These are phyloP conservation scores for Eupsittula cactorum DNA, from an alignment of 2,113 vertebrate genomes.

Conservation along the genomic window DNA sequence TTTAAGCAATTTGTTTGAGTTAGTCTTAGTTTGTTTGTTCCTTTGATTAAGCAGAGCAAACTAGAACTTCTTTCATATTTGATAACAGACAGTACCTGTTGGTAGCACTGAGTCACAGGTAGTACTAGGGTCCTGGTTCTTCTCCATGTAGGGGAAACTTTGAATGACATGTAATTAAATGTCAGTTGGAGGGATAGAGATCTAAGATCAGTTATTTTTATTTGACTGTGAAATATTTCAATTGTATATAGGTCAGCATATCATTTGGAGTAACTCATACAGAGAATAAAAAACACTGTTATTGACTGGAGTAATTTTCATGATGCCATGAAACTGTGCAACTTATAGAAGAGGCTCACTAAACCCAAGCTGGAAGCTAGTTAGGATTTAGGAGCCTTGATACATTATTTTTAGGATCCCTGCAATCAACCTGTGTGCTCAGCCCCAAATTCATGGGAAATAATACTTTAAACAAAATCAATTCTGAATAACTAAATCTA, in stretches of 20 bases:
- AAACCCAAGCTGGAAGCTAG: not conserved
- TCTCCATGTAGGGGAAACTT: not conserved
- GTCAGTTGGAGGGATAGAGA: not conserved
- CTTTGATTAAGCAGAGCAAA: not conserved
- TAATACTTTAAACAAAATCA: not conserved
- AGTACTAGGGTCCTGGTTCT: not conserved
- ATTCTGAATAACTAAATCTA: not conserved
- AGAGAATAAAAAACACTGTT: not conserved
- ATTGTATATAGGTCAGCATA: not conserved
- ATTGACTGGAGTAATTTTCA: not conserved
- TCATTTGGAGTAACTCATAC: not conserved
- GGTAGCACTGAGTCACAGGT: not conserved
- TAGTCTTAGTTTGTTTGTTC: not conserved
- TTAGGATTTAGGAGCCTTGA: not conserved
- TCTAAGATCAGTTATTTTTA: not conserved
- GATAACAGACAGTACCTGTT: not conserved
- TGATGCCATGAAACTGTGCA: not conserved
- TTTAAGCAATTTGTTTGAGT: not conserved
- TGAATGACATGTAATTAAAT: not conserved
- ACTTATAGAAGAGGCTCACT: not conserved
- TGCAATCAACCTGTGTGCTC: not conserved
- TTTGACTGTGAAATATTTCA: not conserved
- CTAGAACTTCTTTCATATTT: not conserved
- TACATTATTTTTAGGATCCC: not conserved
- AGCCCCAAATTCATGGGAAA: not conserved